Conservation (phyloP, 2,113 vertebrate genomes). For the Percina caprodes region DNA sequence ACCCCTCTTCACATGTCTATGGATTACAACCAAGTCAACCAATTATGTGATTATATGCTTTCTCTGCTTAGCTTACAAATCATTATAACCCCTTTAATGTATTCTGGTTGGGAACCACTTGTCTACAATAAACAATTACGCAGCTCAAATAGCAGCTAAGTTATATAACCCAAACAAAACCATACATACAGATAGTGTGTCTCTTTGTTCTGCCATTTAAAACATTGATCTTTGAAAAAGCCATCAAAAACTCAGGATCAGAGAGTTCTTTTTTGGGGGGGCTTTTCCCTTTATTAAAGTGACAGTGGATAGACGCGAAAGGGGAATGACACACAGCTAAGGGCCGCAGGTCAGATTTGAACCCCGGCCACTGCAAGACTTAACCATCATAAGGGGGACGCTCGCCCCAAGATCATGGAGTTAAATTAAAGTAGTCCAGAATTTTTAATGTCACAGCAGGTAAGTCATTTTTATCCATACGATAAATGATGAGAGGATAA, state of each 20-base stretch:
- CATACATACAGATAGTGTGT: background rate
- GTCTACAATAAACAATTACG: background rate
- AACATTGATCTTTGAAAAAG: background rate
- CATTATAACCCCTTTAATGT: background rate
- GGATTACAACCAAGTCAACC: no score
- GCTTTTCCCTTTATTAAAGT: no score
- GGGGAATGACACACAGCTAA: no score
- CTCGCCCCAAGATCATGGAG: no score
- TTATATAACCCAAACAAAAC: background rate
- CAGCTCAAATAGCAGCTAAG: background rate
- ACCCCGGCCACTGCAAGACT: no score
- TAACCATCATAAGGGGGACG: no score
- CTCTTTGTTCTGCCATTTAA: background rate
- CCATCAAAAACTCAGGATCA: background rate
- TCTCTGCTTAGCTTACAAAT: background rate
- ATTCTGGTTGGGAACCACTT: background rate
- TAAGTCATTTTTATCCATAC: background rate
- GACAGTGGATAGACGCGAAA: no score
- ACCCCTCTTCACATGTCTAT: background rate
- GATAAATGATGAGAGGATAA: no score
- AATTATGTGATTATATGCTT: background rate
- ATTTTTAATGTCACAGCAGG: background rate
- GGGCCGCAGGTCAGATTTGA: no score
- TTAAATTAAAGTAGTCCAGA: background rate
- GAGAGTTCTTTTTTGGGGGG: no score